Percentiles rank a stretch among this genome's conserved stretches.
Conservation (phyloP, 2,888 invertebrate genomes). For the Imbricaverruca yamaguchii region DNA sequence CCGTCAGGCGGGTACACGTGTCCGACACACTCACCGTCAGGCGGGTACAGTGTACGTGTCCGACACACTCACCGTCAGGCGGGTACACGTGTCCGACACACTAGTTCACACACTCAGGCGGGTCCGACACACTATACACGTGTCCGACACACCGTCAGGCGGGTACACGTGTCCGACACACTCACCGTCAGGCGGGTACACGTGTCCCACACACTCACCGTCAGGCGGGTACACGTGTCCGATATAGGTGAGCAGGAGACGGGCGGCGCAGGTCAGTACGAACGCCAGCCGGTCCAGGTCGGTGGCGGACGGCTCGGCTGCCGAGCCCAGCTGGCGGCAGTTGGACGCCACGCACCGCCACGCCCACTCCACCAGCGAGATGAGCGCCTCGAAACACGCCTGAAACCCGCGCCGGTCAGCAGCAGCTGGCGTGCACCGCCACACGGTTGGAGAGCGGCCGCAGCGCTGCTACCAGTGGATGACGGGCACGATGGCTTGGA, state of each 20-base stretch:
- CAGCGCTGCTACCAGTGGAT: too few species aligned
- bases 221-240: slow-evolving; percentile 83
- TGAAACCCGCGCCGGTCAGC: not conserved
- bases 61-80: not conserved
- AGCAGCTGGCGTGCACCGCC: not conserved
- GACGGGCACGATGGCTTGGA: too few species aligned
- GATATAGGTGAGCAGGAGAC: slow-evolving; percentile 75
- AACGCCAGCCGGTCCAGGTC: slow-evolving; percentile 79
- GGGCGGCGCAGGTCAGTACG: slow-evolving; percentile 71
- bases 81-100: slow-evolving; percentile 5
- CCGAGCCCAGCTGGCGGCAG: slow-evolving; percentile 38
- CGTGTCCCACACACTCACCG: slow-evolving; percentile 39
- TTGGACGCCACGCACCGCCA: slow-evolving; percentile 77
- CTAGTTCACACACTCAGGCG: slow-evolving; percentile 59
- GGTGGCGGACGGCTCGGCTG: slow-evolving; percentile 38
- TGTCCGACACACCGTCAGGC: slow-evolving; percentile 53
- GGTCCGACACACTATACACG: too few species aligned
- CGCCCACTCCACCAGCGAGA: slow-evolving; percentile 79
- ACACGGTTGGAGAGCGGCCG: too few species aligned
- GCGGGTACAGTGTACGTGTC: not conserved
- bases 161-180: not conserved
- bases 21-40: not conserved
- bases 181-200: not conserved
- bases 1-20: not conserved
- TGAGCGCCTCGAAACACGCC: slow-evolving; percentile 61